Evolutionary conservation across 1,140 invertebrate genomes (phyloP), one percentile per base, ranked within the genome.

Genomic region (Melipona quadrifasciata): DNA sequence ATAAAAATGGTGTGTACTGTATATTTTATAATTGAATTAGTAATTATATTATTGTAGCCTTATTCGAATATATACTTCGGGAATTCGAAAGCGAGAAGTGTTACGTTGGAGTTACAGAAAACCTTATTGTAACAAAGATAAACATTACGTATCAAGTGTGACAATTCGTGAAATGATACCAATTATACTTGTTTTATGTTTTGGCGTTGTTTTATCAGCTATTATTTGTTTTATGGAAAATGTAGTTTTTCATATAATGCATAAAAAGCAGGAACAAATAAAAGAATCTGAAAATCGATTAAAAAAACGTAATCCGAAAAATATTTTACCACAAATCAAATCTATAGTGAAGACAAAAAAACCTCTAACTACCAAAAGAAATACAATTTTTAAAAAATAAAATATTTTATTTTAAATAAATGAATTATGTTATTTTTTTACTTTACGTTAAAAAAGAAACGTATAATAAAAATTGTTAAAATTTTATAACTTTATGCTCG

Each of bases 131-230:
- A 55, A 86, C 8, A 71, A 34, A 47, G 76, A 84, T 3, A 71
- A 64, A 17, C 34, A 57, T 2, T 80, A 82, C 16, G 74, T 86
- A 19, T 79, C 85, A 8, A 89, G 87, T 21, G 80, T 90, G 1
- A 85, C 89, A 6, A 90, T 91, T 21, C 72, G 82, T 17, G 90
- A 91, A 74, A 53, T 64, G 12, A 68, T 75, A 19, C 87, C 89
- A 16, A 84, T 90, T 6, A 31, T 91, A 53, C n/a, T 91, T 67
- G 39, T 91, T 34, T 78, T 91, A 27, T 6, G 83, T 4, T 27
- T 76, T 12, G 89, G 89, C 2, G 82, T 89, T 10, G 16, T 53
- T 47, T 10, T 89, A n/a, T 89, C 90, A 27, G 17, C 81, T 16
- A 34, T 89, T 61, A 68, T 91, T 51, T 91, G 82, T 51, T 24